Percentiles rank a stretch among this genome's conserved stretches.
These are phyloP conservation scores for Aplodontia rufa DNA, from an alignment of 2,113 vertebrate species.

Conservation along the genomic window DNA sequence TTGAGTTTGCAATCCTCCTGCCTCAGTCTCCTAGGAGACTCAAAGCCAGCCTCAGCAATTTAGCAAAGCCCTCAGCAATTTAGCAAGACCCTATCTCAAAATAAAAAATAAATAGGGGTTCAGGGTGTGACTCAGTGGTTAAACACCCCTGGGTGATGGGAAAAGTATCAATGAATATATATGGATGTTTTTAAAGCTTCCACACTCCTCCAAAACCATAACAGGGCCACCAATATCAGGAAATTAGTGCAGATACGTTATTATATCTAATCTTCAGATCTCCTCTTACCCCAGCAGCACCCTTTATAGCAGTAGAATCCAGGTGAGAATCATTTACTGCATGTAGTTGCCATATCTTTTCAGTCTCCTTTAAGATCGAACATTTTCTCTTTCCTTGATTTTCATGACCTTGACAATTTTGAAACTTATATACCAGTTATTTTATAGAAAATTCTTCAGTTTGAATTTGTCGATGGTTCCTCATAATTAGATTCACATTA, in stretches of 20 bases:
- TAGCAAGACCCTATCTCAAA: too few relatives aligned
- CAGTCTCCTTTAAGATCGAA: not conserved
- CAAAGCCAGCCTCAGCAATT: too few relatives aligned
- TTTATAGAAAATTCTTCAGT: not conserved
- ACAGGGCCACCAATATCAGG: not conserved
- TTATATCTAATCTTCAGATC: not conserved
- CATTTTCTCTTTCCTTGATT: slow-evolving; percentile 1
- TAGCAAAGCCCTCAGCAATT: too few relatives aligned
- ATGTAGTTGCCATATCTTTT: not conserved
- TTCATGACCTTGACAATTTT: not conserved
- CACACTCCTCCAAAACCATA: not conserved
- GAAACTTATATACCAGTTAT: not conserved
- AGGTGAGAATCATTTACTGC: not conserved
- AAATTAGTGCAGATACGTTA: not conserved
- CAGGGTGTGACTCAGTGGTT: too few relatives aligned
- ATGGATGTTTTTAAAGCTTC: not conserved
- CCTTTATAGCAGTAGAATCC: not conserved
- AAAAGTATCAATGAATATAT: not conserved
- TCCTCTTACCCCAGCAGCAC: not conserved
- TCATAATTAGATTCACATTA: not conserved
- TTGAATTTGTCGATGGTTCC: not conserved
- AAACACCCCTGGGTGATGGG: too few relatives aligned
- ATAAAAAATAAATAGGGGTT: too few relatives aligned
- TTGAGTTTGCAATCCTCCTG: too few relatives aligned
- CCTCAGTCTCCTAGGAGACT: too few relatives aligned